Evolutionary conservation across 2,113 vertebrate genomes (phyloP).

Genomic region (Muntiacus reevesi): DNA sequence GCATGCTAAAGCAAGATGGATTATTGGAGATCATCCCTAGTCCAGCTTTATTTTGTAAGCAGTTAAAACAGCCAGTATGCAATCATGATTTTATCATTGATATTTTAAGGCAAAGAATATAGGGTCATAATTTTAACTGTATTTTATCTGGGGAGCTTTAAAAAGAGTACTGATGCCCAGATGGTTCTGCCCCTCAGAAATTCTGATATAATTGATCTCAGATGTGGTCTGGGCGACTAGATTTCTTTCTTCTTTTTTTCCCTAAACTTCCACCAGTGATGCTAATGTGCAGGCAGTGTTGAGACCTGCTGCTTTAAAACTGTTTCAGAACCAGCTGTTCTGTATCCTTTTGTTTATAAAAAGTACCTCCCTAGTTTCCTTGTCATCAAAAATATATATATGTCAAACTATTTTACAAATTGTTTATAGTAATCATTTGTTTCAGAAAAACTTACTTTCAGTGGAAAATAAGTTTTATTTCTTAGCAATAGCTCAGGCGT

Average conservation of each 20-base stretch:
- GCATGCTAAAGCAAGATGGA: not conserved
- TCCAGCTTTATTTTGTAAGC: not conserved
- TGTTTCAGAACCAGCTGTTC: not conserved
- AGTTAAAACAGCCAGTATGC: not conserved
- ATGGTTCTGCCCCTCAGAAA: not conserved
- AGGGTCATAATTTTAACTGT: not conserved
- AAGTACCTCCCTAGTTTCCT: not conserved
- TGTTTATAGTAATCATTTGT: not conserved
- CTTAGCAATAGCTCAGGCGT: not conserved
- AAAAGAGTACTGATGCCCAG: not conserved
- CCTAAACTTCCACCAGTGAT: not conserved
- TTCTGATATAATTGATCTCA: not conserved
- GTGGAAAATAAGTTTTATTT: not conserved
- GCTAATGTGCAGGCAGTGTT: not conserved
- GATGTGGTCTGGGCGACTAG: not conserved
- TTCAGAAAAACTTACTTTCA: not conserved
- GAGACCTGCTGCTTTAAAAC: constrained; percentile 22
- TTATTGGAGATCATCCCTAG: not conserved
- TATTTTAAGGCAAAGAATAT: not conserved
- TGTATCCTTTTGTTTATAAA: not conserved
- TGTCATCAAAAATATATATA: not conserved
- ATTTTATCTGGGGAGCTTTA: not conserved
- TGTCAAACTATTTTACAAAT: not conserved
- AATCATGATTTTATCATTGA: not conserved
- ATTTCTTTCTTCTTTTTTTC: not conserved